These are phyloP conservation scores for Odocoileus hemionus DNA, from an alignment of 2,113 vertebrate species.

Conservation along the genomic window DNA sequence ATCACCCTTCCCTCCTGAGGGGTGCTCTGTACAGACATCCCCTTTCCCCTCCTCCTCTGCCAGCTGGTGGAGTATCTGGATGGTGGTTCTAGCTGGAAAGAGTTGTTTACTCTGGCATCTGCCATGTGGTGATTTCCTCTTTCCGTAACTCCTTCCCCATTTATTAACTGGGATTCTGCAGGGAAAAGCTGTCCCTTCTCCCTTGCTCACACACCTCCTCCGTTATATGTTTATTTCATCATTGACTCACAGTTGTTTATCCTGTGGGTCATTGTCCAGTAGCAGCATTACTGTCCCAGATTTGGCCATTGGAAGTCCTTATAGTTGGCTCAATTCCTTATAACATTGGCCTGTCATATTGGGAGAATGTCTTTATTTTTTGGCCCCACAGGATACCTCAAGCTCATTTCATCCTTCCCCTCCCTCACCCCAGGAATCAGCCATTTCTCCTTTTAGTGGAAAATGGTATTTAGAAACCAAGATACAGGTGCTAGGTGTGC, in stretches of 20 bases:
- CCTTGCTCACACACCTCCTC: too few species aligned
- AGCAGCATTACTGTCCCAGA: accelerated
- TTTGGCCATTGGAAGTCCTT: neutral
- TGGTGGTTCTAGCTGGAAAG: neutral
- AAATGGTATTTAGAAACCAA: neutral
- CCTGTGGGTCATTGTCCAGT: neutral
- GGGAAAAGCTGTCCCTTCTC: neutral
- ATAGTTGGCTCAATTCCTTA: neutral
- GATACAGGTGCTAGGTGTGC: neutral
- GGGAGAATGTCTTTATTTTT: neutral
- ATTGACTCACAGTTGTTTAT: neutral
- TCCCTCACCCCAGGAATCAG: neutral
- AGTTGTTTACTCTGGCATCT: neutral
- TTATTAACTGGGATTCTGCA: neutral
- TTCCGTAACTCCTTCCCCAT: neutral
- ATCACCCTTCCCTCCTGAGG: neutral
- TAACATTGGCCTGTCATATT: accelerated
- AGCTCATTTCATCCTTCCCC: neutral
- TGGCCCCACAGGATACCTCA: neutral
- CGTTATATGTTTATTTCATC: accelerated
- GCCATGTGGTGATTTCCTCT: too few species aligned
- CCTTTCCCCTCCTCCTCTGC: neutral
- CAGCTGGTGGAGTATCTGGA: neutral
- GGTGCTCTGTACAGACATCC: neutral
- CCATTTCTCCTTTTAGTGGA: neutral